phyloP scores from a whole-genome alignment of 37 sponge, comb jelly and placozoan species.

The Lycopodina hypogea region DNA sequence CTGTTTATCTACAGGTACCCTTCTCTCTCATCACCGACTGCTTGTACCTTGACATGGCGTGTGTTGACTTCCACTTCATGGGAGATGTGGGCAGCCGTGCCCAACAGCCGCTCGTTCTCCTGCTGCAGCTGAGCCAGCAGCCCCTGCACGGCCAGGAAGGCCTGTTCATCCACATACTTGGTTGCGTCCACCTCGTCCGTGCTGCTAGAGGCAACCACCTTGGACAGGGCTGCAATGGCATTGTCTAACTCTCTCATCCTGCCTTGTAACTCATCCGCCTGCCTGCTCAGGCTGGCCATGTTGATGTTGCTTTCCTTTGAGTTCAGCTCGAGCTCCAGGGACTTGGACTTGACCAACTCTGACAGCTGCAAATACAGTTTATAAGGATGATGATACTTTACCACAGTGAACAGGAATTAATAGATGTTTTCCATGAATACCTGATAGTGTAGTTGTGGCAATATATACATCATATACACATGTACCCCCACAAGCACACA shows the following conservation, averaged over 20 bases:
- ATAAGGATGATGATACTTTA: no score
- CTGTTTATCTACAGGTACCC: no score
- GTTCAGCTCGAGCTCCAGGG: not conserved
- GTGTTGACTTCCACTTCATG: conserved; percentile 81
- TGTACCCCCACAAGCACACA: no score
- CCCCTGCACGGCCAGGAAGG: conserved; percentile 58
- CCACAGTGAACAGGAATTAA: no score
- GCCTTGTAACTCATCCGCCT: conserved; percentile 77
- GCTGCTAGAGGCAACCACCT: not conserved
- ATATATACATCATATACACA: no score
- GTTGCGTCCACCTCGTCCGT: conserved; percentile 42
- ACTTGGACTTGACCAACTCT: conserved; percentile 1
- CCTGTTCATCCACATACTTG: conserved; percentile 39
- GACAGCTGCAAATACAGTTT: conserved; percentile 25
- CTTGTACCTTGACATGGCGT: conserved; percentile 81
- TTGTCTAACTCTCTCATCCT: conserved; percentile 79
- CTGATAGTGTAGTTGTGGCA: no score
- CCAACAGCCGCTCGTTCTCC: conserved; percentile 83
- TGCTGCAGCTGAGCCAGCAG: conserved; percentile 66
- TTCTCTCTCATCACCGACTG: no score
- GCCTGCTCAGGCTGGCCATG: conserved; percentile 68
- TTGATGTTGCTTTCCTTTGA: conserved; percentile 19
- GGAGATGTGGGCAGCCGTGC: conserved; percentile 75
- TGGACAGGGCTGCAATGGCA: conserved; percentile 62
- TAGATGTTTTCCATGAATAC: no score